A percentile compares a stretch with the other conserved stretches of the same genome.
Conservation (phyloP, 1,140 invertebrate species). For the Drosophila sturtevanti region DNA sequence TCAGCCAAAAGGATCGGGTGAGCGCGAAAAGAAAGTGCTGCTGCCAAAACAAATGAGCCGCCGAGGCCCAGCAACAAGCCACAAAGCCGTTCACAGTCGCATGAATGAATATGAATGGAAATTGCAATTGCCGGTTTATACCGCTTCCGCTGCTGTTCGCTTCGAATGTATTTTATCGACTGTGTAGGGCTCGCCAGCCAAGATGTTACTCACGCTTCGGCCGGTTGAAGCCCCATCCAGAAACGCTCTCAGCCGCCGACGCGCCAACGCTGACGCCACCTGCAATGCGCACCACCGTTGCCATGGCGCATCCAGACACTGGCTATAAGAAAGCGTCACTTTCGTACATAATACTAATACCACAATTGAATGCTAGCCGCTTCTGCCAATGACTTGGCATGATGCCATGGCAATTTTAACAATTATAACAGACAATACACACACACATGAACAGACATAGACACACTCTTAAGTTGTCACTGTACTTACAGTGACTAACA, state of each 20-base stretch:
- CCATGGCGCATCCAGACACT: slow-evolving; percentile 56
- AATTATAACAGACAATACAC: slow-evolving; percentile 58
- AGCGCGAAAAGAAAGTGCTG: slow-evolving; percentile 45
- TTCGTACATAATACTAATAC: slow-evolving; percentile 62
- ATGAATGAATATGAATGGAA: slow-evolving; percentile 70
- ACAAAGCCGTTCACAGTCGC: slow-evolving; percentile 28
- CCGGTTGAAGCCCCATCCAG: slow-evolving; percentile 39
- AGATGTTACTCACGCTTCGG: slow-evolving; percentile 48
- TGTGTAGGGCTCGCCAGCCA: slow-evolving; percentile 59
- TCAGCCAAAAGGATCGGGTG: slow-evolving; percentile 55
- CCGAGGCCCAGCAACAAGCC: slow-evolving; percentile 33
- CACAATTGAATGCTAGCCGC: neutral
- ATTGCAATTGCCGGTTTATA: slow-evolving; percentile 53
- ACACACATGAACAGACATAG: slow-evolving; percentile 45
- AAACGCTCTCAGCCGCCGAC: slow-evolving; percentile 22
- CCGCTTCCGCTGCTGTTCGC: slow-evolving; percentile 66
- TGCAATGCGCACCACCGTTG: slow-evolving; percentile 59
- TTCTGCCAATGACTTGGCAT: slow-evolving; percentile 48
- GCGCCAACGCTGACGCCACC: slow-evolving; percentile 38
- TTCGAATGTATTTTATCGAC: slow-evolving; percentile 78
- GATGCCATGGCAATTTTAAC: slow-evolving; percentile 64
- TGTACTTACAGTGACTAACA: slow-evolving; percentile 46
- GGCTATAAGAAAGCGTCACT: slow-evolving; percentile 35
- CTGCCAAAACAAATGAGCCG: slow-evolving; percentile 36
- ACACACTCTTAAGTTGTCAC: slow-evolving; percentile 50